Evolutionary conservation across 1,140 invertebrate species (phyloP).

Genomic region (Platorchestia sp.): DNA sequence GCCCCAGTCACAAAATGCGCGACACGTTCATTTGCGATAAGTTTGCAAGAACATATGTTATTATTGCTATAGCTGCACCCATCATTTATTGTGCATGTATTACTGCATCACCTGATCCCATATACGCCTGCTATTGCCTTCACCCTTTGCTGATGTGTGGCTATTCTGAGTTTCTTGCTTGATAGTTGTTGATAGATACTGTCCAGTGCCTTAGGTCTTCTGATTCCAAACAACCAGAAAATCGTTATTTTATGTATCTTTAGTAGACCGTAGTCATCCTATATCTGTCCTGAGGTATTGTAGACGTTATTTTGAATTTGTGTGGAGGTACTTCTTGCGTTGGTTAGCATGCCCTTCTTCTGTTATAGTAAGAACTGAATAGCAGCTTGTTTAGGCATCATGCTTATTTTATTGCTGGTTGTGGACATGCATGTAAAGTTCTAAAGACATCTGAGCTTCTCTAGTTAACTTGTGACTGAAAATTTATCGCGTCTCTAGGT

Average conservation of each 20-base stretch:
- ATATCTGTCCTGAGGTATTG: background rate
- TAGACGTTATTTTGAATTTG: background rate
- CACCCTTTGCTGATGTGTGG: background rate
- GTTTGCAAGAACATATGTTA: background rate
- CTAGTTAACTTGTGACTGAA: background rate
- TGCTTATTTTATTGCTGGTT: background rate
- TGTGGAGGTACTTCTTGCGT: background rate
- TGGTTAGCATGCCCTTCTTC: background rate
- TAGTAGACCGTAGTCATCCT: background rate
- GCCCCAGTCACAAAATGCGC: background rate
- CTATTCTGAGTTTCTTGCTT: background rate
- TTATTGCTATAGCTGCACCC: background rate
- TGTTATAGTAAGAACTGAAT: background rate
- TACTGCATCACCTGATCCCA: background rate
- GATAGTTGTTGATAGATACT: background rate
- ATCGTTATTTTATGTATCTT: background rate
- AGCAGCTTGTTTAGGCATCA: background rate
- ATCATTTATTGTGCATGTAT: background rate
- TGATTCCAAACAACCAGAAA: background rate
- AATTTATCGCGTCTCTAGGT: background rate
- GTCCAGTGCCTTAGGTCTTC: background rate
- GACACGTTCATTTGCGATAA: too few species aligned
- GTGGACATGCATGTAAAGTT: background rate
- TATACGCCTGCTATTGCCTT: background rate
- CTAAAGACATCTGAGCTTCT: background rate